A percentile compares a stretch with the other conserved stretches of the same genome.
Evolutionary conservation across 2,888 invertebrate species (phyloP).

Genomic region (Watsonalla binaria): DNA sequence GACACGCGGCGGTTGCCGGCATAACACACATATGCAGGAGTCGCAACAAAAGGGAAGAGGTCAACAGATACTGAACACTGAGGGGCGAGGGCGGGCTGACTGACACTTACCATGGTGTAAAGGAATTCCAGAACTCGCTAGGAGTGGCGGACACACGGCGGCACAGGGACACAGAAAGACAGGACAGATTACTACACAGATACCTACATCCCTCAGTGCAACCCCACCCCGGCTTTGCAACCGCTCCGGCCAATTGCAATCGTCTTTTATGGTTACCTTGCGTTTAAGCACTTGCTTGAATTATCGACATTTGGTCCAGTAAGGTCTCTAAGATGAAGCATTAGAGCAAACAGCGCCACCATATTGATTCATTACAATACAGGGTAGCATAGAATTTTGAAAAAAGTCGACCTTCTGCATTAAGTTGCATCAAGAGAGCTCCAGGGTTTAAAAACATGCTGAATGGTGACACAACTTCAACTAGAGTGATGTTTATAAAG

Average conservation of each 20-base stretch:
- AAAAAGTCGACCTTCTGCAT: slow-evolving; percentile 10
- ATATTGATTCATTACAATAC: slow-evolving; percentile 29
- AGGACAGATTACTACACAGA: slow-evolving; percentile 81
- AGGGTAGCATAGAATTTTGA: slow-evolving; percentile 10
- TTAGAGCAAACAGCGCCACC: slow-evolving; percentile 76
- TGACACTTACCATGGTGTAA: slow-evolving; percentile 98
- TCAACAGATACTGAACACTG: slow-evolving; percentile 78
- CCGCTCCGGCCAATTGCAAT: slow-evolving; percentile 66
- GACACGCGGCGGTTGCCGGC: slow-evolving; percentile 68
- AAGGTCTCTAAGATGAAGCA: slow-evolving; percentile 55
- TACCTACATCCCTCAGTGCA: slow-evolving; percentile 79
- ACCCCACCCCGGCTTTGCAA: slow-evolving; percentile 74
- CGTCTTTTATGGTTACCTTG: slow-evolving; percentile 76
- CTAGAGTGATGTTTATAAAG: slow-evolving; percentile 44
- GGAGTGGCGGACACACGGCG: slow-evolving; percentile 84
- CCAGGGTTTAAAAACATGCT: slow-evolving; percentile 53
- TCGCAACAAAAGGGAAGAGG: slow-evolving; percentile 77
- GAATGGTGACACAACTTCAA: slow-evolving; percentile 54
- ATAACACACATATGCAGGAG: slow-evolving; percentile 78
- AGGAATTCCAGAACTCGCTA: slow-evolving; percentile 99
- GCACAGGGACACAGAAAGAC: slow-evolving; percentile 85
- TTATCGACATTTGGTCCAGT: slow-evolving; percentile 36
- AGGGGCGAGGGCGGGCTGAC: slow-evolving; percentile 80
- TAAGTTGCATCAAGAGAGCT: slow-evolving; percentile 57
- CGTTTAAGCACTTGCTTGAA: slow-evolving; percentile 70